phyloP scores from a whole-genome alignment of 2,797 vertebrate genomes.

The Peromyscus eremicus region DNA sequence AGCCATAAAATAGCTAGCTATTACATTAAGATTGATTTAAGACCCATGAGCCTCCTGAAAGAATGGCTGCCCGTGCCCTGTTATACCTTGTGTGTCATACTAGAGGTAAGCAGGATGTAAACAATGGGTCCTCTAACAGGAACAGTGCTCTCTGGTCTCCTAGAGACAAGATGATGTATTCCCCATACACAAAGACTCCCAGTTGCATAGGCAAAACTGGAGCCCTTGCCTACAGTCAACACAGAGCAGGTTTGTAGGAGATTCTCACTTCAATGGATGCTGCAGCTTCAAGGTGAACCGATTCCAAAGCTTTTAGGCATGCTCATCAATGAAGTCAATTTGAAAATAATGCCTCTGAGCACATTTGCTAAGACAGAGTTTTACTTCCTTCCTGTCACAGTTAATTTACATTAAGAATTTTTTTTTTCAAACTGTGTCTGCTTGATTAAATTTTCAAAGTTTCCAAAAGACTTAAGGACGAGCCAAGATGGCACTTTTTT shows the following conservation, averaged over 20 bases:
- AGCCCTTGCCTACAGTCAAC: background rate
- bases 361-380: slow-evolving; percentile 2
- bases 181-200: background rate
- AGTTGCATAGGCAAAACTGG: background rate
- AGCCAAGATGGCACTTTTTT: slow-evolving; percentile 57
- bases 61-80: background rate
- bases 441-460: slow-evolving; percentile 64
- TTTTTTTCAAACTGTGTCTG: slow-evolving; percentile 7
- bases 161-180: background rate
- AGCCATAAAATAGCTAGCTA: slow-evolving; percentile 45
- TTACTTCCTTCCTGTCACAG: slow-evolving; percentile 42
- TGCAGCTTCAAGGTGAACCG: background rate
- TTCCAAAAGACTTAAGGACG: slow-evolving; percentile 74
- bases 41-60: background rate
- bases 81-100: background rate
- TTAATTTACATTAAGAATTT: slow-evolving; percentile 67
- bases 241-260: background rate
- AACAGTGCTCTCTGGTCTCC: background rate
- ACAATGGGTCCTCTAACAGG: slow-evolving; percentile 20
- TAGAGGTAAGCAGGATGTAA: background rate
- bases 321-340: slow-evolving; percentile 25
- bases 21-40: slow-evolving; percentile 67
- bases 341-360: slow-evolving; percentile 7
- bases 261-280: background rate
- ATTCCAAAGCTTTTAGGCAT: background rate